A percentile compares a stretch with the other conserved stretches of the same genome.
phyloP scores from a whole-genome alignment of 2,797 vertebrate species.

The Darevskia mixta region DNA sequence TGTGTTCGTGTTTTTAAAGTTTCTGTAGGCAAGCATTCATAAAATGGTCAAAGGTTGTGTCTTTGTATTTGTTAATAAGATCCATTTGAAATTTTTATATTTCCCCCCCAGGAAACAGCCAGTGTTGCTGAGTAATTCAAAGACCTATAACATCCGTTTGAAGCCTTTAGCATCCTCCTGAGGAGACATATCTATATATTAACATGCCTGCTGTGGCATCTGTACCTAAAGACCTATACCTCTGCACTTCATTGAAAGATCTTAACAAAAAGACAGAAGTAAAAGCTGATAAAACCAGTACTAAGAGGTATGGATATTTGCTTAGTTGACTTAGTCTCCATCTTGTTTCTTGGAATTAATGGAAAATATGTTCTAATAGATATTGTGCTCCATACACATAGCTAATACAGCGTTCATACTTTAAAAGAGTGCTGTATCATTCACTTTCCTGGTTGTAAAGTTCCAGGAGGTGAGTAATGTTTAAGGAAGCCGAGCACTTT shows the following conservation, averaged over 20 bases:
- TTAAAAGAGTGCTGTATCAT: background rate
- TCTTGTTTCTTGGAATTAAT: background rate
- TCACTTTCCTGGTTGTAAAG: slow-evolving; percentile 1
- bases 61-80: background rate
- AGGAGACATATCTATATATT: slow-evolving; percentile 56
- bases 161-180: slow-evolving; percentile 48
- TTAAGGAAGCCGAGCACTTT: background rate
- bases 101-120: slow-evolving; percentile 60
- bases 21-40: background rate
- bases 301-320: slow-evolving; percentile 83
- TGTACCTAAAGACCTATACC: slow-evolving; percentile 92
- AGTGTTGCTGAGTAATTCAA: slow-evolving; percentile 51
- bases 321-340: background rate
- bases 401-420: background rate
- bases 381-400: background rate
- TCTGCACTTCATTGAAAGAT: slow-evolving; percentile 92
- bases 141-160: slow-evolving; percentile 52
- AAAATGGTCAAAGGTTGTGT: background rate
- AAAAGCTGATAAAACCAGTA: slow-evolving; percentile 91
- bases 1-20: background rate
- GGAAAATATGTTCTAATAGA: background rate
- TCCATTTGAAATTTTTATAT: slow-evolving; percentile 18
- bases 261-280: slow-evolving; percentile 97
- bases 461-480: background rate
- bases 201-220: slow-evolving; percentile 94